Conservation (phyloP, 1,140 invertebrate species). For the Acyrthosiphon pisum region DNA sequence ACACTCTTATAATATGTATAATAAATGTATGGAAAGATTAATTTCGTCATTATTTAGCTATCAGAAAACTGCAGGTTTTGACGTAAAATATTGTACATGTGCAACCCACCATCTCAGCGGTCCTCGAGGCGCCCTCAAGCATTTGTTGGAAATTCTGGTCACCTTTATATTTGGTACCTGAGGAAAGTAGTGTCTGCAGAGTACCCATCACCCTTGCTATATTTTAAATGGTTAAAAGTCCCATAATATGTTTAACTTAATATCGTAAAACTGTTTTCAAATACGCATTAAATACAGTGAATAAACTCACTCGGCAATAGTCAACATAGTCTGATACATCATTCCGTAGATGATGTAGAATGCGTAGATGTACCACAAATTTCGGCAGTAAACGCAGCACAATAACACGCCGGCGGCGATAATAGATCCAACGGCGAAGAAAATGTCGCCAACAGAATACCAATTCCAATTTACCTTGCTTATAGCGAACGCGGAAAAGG, state of each 20-base stretch:
- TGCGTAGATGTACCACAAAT: conserved; percentile 39
- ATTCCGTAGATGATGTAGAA: conserved; percentile 42
- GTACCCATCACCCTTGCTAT: not conserved
- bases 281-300: not conserved
- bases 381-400: conserved; percentile 32
- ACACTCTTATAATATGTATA: not conserved
- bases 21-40: not conserved
- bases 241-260: not conserved
- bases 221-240: not conserved
- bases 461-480: conserved; percentile 52
- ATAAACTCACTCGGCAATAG: conserved; percentile 43
- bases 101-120: too few species aligned
- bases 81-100: not conserved
- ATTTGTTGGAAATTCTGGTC: not conserved
- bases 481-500: conserved; percentile 13
- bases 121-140: not conserved
- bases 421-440: conserved; percentile 31
- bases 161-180: not conserved
- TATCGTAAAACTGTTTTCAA: not conserved
- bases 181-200: not conserved
- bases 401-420: not conserved
- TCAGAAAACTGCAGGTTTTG: not conserved
- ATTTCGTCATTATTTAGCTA: not conserved
- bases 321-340: conserved; percentile 48
- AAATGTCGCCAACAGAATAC: conserved; percentile 27